These are phyloP conservation scores for Polyergus mexicanus DNA, from an alignment of 1,140 invertebrate species.

Conservation along the genomic window DNA sequence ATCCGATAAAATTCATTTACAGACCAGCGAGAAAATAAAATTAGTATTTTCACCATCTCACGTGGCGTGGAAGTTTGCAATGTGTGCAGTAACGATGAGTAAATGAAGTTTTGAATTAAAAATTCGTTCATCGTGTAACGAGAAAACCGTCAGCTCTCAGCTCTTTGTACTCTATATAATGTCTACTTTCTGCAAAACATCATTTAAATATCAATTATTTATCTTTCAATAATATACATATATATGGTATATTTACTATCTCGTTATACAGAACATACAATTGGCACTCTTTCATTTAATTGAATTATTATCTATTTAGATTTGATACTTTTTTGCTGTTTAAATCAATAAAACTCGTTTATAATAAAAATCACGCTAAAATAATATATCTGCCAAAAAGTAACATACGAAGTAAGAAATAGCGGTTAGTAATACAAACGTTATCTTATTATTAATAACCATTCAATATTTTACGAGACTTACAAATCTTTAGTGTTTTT, in stretches of 20 bases:
- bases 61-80: background rate
- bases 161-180: too few species aligned
- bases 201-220: conserved; percentile 35
- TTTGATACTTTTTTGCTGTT: background rate
- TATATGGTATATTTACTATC: background rate
- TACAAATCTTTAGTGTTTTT: background rate
- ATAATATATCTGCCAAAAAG: background rate
- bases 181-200: background rate
- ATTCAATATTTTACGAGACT: conserved; percentile 32
- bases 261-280: too few species aligned
- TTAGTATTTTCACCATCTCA: background rate
- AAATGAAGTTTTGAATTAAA: conserved; percentile 35
- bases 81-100: background rate
- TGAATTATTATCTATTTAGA: background rate
- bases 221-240: background rate
- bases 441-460: background rate
- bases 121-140: background rate
- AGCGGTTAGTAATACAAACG: conserved; percentile 11
- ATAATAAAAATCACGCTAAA: background rate
- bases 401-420: conserved; percentile 28
- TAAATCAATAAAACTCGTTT: background rate
- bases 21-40: conserved; percentile 26
- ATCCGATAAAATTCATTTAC: conserved; percentile 49
- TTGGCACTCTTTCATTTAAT: background rate
- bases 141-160: too few species aligned